These are phyloP conservation scores for Venturia canescens DNA, from an alignment of 1,140 invertebrate species.

Conservation along the genomic window DNA sequence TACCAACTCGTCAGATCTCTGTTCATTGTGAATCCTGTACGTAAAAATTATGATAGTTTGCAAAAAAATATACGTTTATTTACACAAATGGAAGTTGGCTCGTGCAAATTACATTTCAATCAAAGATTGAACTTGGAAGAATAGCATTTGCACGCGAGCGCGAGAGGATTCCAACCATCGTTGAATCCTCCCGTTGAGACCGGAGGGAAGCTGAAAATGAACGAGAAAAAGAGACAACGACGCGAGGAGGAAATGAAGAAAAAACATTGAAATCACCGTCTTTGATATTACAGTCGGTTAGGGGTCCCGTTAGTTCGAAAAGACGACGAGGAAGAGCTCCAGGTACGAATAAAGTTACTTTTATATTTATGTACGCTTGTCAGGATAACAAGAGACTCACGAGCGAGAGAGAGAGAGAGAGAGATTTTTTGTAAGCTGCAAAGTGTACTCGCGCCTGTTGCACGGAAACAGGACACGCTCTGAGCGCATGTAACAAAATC, in stretches of 20 bases:
- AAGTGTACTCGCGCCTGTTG: conserved; percentile 11
- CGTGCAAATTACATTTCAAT: conserved; percentile 4
- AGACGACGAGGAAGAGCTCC: conserved; percentile 14
- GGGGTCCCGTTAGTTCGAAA: conserved; percentile 50
- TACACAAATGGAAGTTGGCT: background rate
- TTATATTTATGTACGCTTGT: conserved; percentile 55
- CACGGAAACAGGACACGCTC: conserved; percentile 37
- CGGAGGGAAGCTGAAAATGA: background rate
- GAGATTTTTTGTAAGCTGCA: background rate
- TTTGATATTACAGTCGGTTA: conserved; percentile 10
- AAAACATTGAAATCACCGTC: background rate
- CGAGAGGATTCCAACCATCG: conserved; percentile 13
- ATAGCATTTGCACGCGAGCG: conserved; percentile 32
- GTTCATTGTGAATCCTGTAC: too few relatives aligned
- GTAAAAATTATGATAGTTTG: background rate
- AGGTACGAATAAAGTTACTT: background rate
- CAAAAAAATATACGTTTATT: background rate
- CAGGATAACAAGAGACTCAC: conserved; percentile 52
- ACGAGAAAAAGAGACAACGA: background rate
- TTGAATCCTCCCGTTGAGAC: conserved; percentile 23
- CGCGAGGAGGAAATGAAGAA: background rate
- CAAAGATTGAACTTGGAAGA: background rate
- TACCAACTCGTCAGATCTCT: too few relatives aligned
- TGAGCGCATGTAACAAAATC: conserved; percentile 32
- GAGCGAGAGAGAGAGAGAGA: background rate